Evolutionary conservation across 2,888 invertebrate genomes (phyloP).

Genomic region (Agriopis marginaria): DNA sequence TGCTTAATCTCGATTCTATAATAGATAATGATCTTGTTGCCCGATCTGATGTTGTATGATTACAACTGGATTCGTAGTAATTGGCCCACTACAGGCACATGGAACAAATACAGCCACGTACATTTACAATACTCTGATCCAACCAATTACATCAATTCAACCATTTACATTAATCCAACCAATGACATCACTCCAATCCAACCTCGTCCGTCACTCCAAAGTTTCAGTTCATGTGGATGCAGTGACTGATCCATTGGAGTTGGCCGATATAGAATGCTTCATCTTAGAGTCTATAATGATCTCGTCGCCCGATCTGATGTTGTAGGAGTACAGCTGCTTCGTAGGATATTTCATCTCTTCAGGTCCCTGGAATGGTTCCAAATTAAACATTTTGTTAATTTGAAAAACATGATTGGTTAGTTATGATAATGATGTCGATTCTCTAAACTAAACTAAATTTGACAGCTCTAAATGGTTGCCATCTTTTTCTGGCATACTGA

Average conservation of each 20-base stretch:
- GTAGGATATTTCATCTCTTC: conserved; percentile 96
- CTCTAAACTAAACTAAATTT: too few species aligned
- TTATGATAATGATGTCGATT: too few species aligned
- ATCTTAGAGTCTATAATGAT: conserved; percentile 95
- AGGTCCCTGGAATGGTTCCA: conserved; percentile 86
- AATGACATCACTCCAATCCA: not conserved
- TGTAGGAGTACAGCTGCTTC: conserved; percentile 96
- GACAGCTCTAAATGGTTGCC: too few species aligned
- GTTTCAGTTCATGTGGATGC: conserved; percentile 53
- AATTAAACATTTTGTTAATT: conserved; percentile 37
- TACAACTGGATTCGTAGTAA: conserved; percentile 87
- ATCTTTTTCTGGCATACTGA: too few species aligned
- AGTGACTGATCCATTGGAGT: conserved; percentile 53
- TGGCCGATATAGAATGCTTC: conserved; percentile 81
- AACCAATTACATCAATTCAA: conserved; percentile 1
- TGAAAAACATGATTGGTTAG: conserved; percentile 3
- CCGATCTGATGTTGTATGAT: conserved; percentile 95
- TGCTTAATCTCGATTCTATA: conserved; percentile 92
- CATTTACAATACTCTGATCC: not conserved
- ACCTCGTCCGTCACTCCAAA: not conserved
- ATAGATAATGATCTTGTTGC: conserved; percentile 97
- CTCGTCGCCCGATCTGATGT: conserved; percentile 95
- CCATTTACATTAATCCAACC: not conserved
- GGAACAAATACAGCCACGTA: not conserved
- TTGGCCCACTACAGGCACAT: not conserved